Evolutionary conservation across 2,888 invertebrate species (phyloP), one percentile per base, ranked within the genome.

Genomic region (Rotaria magnacalcarata): DNA sequence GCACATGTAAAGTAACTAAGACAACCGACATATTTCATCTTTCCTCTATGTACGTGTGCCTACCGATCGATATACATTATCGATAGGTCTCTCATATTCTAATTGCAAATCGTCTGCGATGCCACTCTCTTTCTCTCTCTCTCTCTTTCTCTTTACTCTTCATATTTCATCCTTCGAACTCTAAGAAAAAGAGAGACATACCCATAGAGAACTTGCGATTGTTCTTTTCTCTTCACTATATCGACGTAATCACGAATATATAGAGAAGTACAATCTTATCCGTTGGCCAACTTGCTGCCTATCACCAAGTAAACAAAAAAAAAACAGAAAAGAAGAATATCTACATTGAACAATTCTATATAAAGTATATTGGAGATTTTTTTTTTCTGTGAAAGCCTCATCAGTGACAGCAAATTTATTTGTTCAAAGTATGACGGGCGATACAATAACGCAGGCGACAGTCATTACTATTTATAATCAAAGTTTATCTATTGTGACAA

Each of bases 161-260:
- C 67, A 67, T 67, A 67, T 67, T 67, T 67, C 67, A 67, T 67
- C 67, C 67, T 67, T 67, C 67, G 34, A 67, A 34, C n/a, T 67
- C 27, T 34, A 41, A 67, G 67, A 67, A 67, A 34, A 14, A 67
- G 27, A 67, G 34, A 67, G 21, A 54, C 54, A 54, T 54, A 54
- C 21, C 21, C 54, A 19, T 54, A 54, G 54, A 54, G 34, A 67
- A 67, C 67, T 67, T 67, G 34, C n/a, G 34, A 67, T 67, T 67
- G 27, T 67, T 67, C 67, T 67, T 67, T 67, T 67, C 34, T 34
- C 4, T 67, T 19, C 6, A 67, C 16, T 67, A 19, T 67, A 27
- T 67, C 67, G 34, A 67, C 67, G 67, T 67, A 67, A 67, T 67
- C 67, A 41, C 27, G 3, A 27, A 67, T 14, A 34, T n/a, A 67